Conservation (phyloP, 37 sponge, comb jelly and placozoan genomes). For the Mnemiopsis leidyi region DNA sequence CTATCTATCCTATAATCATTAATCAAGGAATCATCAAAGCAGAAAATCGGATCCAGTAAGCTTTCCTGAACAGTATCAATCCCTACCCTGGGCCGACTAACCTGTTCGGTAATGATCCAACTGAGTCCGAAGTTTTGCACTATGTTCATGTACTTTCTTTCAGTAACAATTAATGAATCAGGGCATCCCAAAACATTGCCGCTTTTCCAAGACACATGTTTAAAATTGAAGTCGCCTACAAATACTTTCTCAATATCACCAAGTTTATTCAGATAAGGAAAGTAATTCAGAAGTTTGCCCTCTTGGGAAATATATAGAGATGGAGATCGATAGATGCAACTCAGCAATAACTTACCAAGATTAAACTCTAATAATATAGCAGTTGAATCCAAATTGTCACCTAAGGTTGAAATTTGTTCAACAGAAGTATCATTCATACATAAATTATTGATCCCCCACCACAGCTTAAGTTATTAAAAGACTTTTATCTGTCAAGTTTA, state of each 20-base stretch:
- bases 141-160: background rate
- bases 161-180: too few species aligned
- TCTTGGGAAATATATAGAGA: background rate
- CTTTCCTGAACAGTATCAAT: background rate
- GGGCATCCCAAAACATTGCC: background rate
- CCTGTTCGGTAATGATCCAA: background rate
- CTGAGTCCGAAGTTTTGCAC: background rate
- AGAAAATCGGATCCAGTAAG: background rate
- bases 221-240: too few species aligned
- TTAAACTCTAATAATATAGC: too few species aligned
- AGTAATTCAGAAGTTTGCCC: background rate
- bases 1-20: background rate
- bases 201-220: background rate
- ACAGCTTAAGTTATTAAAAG: background rate
- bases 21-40: background rate
- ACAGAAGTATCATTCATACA: background rate
- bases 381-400: too few species aligned
- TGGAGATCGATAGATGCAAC: background rate
- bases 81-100: background rate
- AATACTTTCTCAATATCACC: background rate
- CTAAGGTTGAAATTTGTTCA: too few species aligned
- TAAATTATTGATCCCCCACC: constrained; percentile 22
- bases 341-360: background rate
- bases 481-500: background rate
- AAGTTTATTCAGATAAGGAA: background rate